These are phyloP conservation scores for Melolontha melolontha DNA, from an alignment of 2,888 invertebrate species.

Conservation along the genomic window DNA sequence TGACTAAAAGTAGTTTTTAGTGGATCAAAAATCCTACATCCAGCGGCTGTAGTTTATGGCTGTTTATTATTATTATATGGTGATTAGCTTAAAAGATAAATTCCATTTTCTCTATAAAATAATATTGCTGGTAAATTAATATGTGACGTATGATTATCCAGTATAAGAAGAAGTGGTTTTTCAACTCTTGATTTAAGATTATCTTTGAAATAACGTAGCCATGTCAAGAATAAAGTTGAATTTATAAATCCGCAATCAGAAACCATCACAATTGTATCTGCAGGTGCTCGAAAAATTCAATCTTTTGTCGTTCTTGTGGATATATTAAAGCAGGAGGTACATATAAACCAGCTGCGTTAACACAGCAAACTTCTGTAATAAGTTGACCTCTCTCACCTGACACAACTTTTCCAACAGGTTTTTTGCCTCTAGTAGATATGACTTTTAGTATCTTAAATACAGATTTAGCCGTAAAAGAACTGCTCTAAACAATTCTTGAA, in stretches of 20 bases:
- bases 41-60: too few relatives aligned
- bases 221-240: conserved; percentile 53
- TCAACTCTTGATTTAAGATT: conserved; percentile 49
- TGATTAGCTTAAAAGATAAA: too few relatives aligned
- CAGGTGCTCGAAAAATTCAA: too few relatives aligned
- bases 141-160: conserved; percentile 51
- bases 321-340: conserved; percentile 56
- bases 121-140: conserved; percentile 44
- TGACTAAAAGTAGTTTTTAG: too few relatives aligned
- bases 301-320: conserved; percentile 51
- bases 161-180: conserved; percentile 51
- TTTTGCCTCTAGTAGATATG: conserved; percentile 51
- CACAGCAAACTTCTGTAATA: conserved; percentile 52
- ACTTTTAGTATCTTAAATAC: conserved; percentile 53
- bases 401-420: conserved; percentile 50
- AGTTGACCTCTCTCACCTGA: too few relatives aligned
- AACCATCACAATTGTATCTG: too few relatives aligned
- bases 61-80: too few relatives aligned
- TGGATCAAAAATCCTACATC: too few relatives aligned
- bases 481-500: conserved; percentile 44
- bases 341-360: conserved; percentile 53
- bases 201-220: conserved; percentile 53
- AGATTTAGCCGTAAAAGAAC: conserved; percentile 47
- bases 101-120: too few relatives aligned
- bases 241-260: too few relatives aligned